These are phyloP conservation scores for Leptopilina myrica DNA, from an alignment of 2,888 invertebrate genomes.

Conservation along the genomic window DNA sequence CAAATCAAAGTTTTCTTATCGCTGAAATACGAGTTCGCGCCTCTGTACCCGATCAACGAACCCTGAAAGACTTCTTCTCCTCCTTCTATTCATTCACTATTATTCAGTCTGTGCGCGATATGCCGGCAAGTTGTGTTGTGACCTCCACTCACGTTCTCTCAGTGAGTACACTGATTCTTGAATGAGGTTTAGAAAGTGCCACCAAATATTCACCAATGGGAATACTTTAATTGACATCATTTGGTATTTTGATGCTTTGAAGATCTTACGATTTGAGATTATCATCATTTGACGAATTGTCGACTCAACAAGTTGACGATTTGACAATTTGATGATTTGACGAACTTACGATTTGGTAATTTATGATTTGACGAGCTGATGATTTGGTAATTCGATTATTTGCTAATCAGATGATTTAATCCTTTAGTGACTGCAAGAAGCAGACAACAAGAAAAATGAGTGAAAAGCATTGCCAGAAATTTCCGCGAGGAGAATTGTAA, in stretches of 20 bases:
- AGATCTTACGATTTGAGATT: no score
- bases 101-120: conserved; percentile 39
- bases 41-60: conserved; percentile 21
- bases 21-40: conserved; percentile 32
- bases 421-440: no score
- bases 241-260: no score
- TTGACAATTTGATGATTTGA: no score
- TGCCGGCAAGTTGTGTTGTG: conserved; percentile 40
- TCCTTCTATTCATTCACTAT: conserved; percentile 35
- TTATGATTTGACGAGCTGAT: no score
- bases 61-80: conserved; percentile 1
- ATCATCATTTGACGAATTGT: no score
- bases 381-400: no score
- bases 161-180: conserved; percentile 32
- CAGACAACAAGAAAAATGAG: no score
- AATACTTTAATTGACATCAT: no score
- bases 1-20: conserved; percentile 31
- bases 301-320: no score
- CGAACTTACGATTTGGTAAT: no score
- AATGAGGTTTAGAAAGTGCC: conserved; percentile 38
- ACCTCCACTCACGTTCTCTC: conserved; percentile 29
- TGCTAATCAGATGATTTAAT: no score
- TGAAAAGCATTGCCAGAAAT: not conserved
- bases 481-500: conserved; percentile 10
- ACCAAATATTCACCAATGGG: not conserved